Conservation (phyloP, 2,888 invertebrate genomes). For the Punctoribates punctum region DNA sequence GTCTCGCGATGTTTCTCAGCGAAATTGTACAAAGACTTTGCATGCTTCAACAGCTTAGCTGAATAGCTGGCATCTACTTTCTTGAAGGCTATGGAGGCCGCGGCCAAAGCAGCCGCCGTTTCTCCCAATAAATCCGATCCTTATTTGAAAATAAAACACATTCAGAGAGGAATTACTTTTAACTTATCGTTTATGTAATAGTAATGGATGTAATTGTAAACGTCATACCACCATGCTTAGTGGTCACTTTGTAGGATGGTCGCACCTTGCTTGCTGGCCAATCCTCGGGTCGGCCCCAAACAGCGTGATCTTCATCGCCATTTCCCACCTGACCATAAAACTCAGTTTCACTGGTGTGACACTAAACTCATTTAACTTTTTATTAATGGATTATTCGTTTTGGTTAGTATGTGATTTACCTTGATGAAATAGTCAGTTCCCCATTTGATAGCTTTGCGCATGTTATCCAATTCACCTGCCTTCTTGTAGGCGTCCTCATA, state of each 20-base stretch:
- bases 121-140: background rate
- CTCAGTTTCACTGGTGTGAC: background rate
- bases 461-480: background rate
- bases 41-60: background rate
- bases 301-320: constrained; percentile 1
- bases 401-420: background rate
- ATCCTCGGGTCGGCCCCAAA: constrained; percentile 2
- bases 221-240: background rate
- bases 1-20: background rate
- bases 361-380: background rate
- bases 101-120: background rate
- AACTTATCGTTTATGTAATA: no score
- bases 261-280: background rate
- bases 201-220: no score
- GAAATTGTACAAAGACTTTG: constrained; percentile 1
- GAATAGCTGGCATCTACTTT: background rate
- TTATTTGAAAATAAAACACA: constrained; percentile 1
- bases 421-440: constrained; percentile 18
- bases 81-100: background rate
- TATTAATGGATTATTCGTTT: background rate
- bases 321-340: constrained; percentile 13
- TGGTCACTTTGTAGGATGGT: background rate
- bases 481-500: background rate
- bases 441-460: constrained; percentile 12
- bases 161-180: no score